Evolutionary conservation across 2,888 invertebrate genomes (phyloP).

Genomic region (Cerastis rubricosa): DNA sequence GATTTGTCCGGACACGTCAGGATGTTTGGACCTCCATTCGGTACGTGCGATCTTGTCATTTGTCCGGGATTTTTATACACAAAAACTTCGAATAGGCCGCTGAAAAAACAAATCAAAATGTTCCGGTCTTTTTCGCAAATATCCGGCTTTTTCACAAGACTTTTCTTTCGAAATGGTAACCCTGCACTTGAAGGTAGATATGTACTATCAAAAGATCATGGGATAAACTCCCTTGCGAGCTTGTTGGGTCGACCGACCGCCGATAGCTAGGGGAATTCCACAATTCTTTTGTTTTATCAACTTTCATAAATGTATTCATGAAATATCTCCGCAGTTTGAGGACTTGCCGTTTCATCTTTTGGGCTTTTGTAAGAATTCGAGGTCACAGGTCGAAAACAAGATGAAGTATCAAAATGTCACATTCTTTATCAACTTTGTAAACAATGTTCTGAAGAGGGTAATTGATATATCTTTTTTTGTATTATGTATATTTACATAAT

Average conservation of each 20-base stretch:
- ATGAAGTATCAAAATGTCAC: neutral
- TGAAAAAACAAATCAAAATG: neutral
- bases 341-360: slow-evolving; percentile 30
- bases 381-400: slow-evolving; percentile 5
- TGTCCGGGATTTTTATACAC: neutral
- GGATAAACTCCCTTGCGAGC: slow-evolving; percentile 37
- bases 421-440: slow-evolving; percentile 1
- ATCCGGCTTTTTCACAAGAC: neutral
- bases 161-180: slow-evolving; percentile 1
- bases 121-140: neutral
- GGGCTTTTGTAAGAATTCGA: slow-evolving; percentile 25
- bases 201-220: slow-evolving; percentile 32
- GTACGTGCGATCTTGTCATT: neutral
- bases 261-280: slow-evolving; percentile 45
- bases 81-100: neutral
- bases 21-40: neutral
- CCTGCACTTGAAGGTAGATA: neutral
- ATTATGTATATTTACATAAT: neutral
- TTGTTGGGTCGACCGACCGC: slow-evolving; percentile 30
- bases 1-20: neutral
- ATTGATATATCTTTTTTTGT: neutral
- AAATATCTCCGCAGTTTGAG: slow-evolving; percentile 36
- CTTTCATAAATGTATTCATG: slow-evolving; percentile 60
- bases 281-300: slow-evolving; percentile 57
- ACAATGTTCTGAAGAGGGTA: neutral